Base-by-base conservation (phyloP, 2,113 vertebrate species). In the Corvus hawaiiensis region DNA sequence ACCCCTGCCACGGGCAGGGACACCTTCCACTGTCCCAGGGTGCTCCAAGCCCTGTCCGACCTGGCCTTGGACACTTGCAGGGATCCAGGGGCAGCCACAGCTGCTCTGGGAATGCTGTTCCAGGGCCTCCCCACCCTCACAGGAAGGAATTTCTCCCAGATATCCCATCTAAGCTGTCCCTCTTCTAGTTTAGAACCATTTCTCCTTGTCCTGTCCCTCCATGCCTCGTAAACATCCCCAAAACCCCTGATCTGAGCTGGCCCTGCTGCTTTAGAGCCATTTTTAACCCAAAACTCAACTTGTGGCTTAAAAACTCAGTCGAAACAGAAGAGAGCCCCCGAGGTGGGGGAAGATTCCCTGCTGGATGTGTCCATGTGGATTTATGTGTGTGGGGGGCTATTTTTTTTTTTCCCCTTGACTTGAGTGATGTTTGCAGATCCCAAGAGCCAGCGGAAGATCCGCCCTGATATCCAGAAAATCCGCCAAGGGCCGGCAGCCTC, bases 401-500 rank as follows among this genome's bases (percentile, higher is more conserved):
- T 21, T 28, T 6, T 18, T 6, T 33, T 46, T 39, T 30, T 43
- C 15, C 75, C 76, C 59, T 97, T 95, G 98, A 97, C 95, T 49
- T 96, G 98, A 98, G 98, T 97, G 96, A 97, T 94, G 97, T 98
- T 98, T 81, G 94, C 83, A 59, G 96, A 96, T 98, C 98, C 98
- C 75, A 27, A 90, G 98, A 98, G 98, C 97, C 97, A 96, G 95
- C 80, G 84, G 96, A 97, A 97, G 98, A 98, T 97, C 89, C 67
- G 90, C 94, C 96, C 97, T 98, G 98, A 98, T 98, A 98, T 96
- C 97, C 98, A 98, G 98, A 98, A 97, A 96, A 97, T 98, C 98
- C 98, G 98, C 98, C 98, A 98, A 98, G 98, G 97, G 96, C 98
- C 97, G 93, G 98, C 95, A 75, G 98, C 98, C 98, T 98, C 98